Evolutionary conservation across 2,113 vertebrate species (phyloP).

Genomic region (Sylvilagus bachmani): DNA sequence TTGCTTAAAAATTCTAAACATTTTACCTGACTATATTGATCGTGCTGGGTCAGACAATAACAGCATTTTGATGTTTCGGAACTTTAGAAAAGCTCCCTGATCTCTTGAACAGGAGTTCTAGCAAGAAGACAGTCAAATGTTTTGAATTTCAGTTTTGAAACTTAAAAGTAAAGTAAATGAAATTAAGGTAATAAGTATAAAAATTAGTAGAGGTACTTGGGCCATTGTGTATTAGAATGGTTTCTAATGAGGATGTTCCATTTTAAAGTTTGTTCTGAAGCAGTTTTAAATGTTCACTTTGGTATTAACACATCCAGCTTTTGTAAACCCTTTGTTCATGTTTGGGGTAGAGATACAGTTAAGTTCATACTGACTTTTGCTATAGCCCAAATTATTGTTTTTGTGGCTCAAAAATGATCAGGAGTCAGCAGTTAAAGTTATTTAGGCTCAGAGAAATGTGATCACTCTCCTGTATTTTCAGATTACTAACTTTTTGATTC

Average conservation of each 20-base stretch:
- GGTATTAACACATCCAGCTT: background rate
- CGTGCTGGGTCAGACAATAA: background rate
- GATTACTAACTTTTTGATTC: background rate
- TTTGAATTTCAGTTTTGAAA: slow-evolving; percentile 53
- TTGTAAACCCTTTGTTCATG: background rate
- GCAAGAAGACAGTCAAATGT: background rate
- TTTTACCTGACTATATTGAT: background rate
- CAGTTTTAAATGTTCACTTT: background rate
- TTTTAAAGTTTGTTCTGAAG: background rate
- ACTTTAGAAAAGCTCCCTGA: background rate
- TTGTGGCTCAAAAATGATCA: background rate
- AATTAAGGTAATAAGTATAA: slow-evolving; percentile 13
- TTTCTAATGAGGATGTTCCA: background rate
- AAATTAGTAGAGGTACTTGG: background rate
- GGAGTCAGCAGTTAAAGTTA: background rate
- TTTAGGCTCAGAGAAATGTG: background rate
- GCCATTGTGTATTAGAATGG: background rate
- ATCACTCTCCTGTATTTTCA: background rate
- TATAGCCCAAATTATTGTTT: background rate
- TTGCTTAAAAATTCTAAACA: background rate
- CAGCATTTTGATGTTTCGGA: slow-evolving; percentile 10
- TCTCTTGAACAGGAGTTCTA: slow-evolving; percentile 55
- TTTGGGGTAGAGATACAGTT: background rate
- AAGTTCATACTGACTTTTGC: background rate
- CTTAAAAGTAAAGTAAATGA: slow-evolving; percentile 35